Base-by-base conservation (phyloP, 2,113 vertebrate genomes). In the Bombycilla garrulus region DNA sequence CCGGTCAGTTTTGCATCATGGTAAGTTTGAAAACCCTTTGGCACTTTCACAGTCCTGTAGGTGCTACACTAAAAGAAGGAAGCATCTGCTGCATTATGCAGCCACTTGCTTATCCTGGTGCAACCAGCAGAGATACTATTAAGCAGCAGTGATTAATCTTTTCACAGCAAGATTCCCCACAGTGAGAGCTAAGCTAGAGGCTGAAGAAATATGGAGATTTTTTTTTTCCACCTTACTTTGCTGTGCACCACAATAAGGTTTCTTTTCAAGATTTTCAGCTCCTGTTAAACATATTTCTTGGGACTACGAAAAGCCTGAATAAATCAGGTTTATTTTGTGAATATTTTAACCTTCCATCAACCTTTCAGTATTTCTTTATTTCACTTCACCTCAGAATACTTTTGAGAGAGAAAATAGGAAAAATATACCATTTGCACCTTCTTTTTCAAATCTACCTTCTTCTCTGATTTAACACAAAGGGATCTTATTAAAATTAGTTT, bases 341-440 rank as follows among this genome's bases (percentile, higher is more conserved):
- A 67, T 95, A 83, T 95, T 96, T 96, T 95, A 96, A 96, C 78
- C 69, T 93, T 97, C 90, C 77, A 93, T 97, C 95, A 95, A 85
- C 69, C 72, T 96, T 92, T 28, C 51, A 56, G n/a, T 92, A 67
- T 86, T 96, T 96, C 72, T 95, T 95, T 42, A 72, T 86, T 66
- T 87, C 38, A 57, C 48, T 93, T 96, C 86, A 88, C 33, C 44
- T 92, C 60, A 87, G 65, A 96, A 62, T 47, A 60, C 20, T 48
- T 84, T 42, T 50, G 33, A 70, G 38, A 92, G 14, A 88, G 28
- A 86, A 73, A 88, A 88, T 65, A 36, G 5, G 38, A 93, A 53
- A 93, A 90, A 72, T 74, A 16, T 50, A 51, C 10, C 15, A 45
- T 92, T 93, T 91, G 5, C 16, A 62, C 28, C 12, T 92, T 89